Evolutionary conservation across 2,888 invertebrate species (phyloP), one percentile per base, ranked within the genome.

Genomic region (Keiferia lycopersicella): DNA sequence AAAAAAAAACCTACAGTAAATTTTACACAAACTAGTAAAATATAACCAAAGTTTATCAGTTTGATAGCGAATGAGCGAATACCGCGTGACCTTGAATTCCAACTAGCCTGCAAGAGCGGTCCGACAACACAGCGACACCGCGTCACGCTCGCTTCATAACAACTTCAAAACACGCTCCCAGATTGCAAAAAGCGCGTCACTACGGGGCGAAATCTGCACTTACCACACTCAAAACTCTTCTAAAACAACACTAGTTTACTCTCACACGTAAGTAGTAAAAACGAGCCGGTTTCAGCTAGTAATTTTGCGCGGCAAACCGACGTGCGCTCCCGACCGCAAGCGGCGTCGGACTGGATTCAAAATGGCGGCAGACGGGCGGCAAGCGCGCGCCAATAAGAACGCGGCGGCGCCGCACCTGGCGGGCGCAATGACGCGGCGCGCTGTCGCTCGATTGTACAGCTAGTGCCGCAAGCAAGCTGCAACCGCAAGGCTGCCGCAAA

Each of bases 291-390:
- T 34, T 16, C 16, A 16, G 1, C 6, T 1, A 8, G 8, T 2
- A 16, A 56, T 12, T 56, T 56, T 34, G 2, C 11, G 30, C 10
- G 26, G 22, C 12, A 56, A 56, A 34, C 30, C 56, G 65, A 70
- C 83, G 83, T 84, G 81, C 72, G 71, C 20, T 62, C 69, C 20
- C 38, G 14, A 34, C 64, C 67, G 69, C 73, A 68, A 69, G 68
- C 73, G 67, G 70, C 65, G 66, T 74, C 79, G 80, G 75, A 86
- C 84, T 85, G 79, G 66, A 50, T 61, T 53, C 66, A 81, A 76
- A 73, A 78, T 75, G 77, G 78, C 75, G 73, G 68, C 64, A 61
- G 57, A 50, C 56, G 56, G 56, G 56, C 56, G 30, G 56, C 56
- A 56, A 0, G n/a, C 22, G 20, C 20, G 51, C 22, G 14, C 22